These are phyloP conservation scores for Tragopan temminckii DNA, from an alignment of 2,797 vertebrate species.

Conservation along the genomic window DNA sequence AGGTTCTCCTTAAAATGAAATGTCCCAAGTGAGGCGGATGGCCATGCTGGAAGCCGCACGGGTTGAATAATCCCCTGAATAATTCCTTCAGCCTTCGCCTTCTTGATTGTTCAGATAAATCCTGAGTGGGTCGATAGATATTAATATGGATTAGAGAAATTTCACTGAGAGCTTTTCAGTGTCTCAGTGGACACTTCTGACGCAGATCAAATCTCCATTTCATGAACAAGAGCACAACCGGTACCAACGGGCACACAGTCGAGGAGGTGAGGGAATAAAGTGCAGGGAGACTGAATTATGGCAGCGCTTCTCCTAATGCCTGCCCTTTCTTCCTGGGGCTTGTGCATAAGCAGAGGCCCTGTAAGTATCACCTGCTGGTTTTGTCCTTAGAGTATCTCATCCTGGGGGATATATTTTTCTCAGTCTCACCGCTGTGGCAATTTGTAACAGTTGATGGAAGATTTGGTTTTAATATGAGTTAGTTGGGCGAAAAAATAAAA, in stretches of 20 bases:
- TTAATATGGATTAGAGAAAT: slow-evolving; percentile 4
- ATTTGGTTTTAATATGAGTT: background rate
- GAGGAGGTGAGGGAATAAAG: background rate
- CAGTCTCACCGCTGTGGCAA: background rate
- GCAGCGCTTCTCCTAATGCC: background rate
- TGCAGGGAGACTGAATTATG: background rate
- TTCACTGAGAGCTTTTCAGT: background rate
- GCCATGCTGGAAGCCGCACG: background rate
- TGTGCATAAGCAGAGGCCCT: background rate
- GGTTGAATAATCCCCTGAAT: background rate
- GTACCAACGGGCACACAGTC: background rate
- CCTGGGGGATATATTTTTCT: background rate
- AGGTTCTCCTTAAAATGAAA: background rate
- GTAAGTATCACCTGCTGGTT: background rate
- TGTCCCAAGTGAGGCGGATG: background rate
- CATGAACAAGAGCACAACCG: background rate
- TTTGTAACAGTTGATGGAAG: background rate
- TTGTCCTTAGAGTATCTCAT: background rate
- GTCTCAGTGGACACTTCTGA: background rate
- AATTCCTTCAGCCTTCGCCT: slow-evolving; percentile 12
- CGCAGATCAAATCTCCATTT: background rate
- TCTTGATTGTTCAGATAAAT: background rate
- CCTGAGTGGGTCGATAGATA: background rate
- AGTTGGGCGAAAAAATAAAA: background rate
- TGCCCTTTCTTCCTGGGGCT: background rate